A percentile compares a stretch with the other conserved stretches of the same genome.
phyloP scores from a whole-genome alignment of 2,888 invertebrate genomes.

The Ochropleura leucogaster region DNA sequence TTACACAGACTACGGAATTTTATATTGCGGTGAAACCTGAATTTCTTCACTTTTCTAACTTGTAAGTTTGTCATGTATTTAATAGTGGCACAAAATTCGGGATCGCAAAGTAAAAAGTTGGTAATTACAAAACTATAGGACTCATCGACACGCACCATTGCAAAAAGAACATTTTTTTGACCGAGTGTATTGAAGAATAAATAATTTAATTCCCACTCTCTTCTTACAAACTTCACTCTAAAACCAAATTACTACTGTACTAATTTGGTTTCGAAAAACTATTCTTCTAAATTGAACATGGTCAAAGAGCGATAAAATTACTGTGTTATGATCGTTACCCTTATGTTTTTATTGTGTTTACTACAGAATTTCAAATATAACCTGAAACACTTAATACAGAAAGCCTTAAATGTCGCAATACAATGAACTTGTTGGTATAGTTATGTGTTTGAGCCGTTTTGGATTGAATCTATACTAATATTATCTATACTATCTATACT shows the following conservation, averaged over 20 bases:
- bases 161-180: neutral
- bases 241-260: no score
- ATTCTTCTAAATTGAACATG: neutral
- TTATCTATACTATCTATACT: no score
- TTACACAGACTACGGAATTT: no score
- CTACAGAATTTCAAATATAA: neutral
- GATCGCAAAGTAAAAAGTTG: neutral
- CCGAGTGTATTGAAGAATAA: neutral
- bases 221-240: neutral
- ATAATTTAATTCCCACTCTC: neutral
- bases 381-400: neutral
- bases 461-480: no score
- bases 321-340: neutral
- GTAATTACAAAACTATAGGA: neutral
- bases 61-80: neutral
- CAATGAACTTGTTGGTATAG: neutral
- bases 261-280: neutral
- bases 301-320: neutral
- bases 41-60: neutral
- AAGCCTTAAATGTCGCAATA: neutral
- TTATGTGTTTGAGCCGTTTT: no score
- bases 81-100: neutral
- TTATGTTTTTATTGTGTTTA: neutral
- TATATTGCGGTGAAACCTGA: no score
- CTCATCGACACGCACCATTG: neutral